phyloP scores from a whole-genome alignment of 2,888 invertebrate species.

The Folsomia candida region DNA sequence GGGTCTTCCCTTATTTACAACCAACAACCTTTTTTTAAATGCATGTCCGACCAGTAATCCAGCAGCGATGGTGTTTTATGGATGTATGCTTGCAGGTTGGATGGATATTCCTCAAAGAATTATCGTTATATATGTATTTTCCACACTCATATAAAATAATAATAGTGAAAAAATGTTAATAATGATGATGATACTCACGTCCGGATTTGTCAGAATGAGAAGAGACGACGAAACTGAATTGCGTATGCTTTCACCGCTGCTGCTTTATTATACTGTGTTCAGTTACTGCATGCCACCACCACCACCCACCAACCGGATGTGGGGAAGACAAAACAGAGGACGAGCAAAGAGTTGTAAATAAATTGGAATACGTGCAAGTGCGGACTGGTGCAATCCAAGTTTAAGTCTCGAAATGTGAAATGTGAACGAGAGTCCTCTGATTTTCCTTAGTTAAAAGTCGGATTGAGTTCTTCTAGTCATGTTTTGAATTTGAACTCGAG shows the following conservation, averaged over 20 bases:
- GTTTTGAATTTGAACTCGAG: background rate
- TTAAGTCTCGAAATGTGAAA: background rate
- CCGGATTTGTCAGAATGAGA: background rate
- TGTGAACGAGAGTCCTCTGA: too few species aligned
- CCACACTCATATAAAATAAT: too few species aligned
- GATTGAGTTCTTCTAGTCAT: background rate
- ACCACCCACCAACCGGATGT: too few species aligned
- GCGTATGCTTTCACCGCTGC: background rate
- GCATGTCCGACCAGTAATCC: background rate
- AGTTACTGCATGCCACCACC: too few species aligned
- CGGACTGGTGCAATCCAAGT: background rate
- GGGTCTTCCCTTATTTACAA: background rate
- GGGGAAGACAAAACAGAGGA: background rate
- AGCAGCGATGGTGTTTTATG: background rate
- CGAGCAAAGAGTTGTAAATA: background rate
- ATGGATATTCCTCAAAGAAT: background rate
- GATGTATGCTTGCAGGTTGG: too few species aligned
- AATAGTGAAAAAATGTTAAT: background rate
- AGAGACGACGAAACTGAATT: background rate
- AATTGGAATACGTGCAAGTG: background rate
- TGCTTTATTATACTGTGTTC: too few species aligned
- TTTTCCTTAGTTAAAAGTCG: background rate
- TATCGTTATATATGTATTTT: background rate
- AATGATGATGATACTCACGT: background rate
- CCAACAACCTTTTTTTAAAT: background rate